Percentiles rank a stretch among this genome's conserved stretches.
Conservation (phyloP, 2,888 invertebrate species). For the Agonopterix subpropinquella region DNA sequence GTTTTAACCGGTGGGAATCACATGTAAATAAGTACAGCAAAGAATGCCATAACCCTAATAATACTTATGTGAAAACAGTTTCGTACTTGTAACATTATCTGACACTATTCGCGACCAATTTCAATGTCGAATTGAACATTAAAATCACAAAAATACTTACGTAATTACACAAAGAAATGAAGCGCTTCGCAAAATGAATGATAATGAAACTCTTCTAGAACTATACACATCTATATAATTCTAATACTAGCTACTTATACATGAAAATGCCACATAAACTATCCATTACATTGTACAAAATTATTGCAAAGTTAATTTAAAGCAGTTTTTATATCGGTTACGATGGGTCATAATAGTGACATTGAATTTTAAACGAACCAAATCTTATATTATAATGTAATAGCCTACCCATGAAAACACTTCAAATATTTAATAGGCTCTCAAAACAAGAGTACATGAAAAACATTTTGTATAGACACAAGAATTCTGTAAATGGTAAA, state of each 20-base stretch:
- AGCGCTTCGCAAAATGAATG: too few relatives aligned
- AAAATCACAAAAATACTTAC: not conserved
- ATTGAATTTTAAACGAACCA: conserved; percentile 28
- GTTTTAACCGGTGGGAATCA: conserved; percentile 5
- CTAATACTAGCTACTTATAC: conserved; percentile 21
- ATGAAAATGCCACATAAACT: conserved; percentile 59
- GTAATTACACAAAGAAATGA: too few relatives aligned
- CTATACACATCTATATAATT: not conserved
- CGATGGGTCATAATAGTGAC: conserved; percentile 11
- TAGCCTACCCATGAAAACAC: conserved; percentile 44
- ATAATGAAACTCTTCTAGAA: too few relatives aligned
- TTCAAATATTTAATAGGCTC: conserved; percentile 72
- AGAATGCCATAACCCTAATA: not conserved
- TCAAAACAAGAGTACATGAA: conserved; percentile 77
- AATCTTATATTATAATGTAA: conserved; percentile 32
- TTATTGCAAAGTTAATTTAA: conserved; percentile 52
- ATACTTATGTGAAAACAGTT: not conserved
- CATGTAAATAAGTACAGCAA: not conserved
- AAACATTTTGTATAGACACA: conserved; percentile 76
- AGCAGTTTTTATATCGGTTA: conserved; percentile 34
- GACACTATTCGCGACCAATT: not conserved
- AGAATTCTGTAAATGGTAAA: conserved; percentile 77
- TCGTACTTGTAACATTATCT: not conserved
- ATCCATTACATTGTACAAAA: conserved; percentile 54
- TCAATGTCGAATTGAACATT: not conserved